Conservation (phyloP, 2,888 invertebrate genomes). For the Heteromurus nitidus region DNA sequence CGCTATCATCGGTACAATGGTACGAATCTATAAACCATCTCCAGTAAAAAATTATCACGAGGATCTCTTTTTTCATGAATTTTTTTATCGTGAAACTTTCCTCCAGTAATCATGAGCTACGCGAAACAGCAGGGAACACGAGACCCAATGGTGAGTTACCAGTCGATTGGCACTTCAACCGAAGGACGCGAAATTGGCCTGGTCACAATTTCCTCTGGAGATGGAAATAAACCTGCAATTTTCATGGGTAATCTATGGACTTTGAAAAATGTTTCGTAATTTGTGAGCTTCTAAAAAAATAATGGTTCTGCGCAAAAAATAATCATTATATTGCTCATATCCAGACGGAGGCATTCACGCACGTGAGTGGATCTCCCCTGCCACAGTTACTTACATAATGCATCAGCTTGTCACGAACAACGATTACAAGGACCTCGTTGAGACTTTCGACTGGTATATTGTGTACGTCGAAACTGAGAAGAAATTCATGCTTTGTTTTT, state of each 20-base stretch:
- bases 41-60: not conserved
- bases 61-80: not conserved
- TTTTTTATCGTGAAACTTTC: too few relatives aligned
- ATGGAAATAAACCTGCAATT: constrained; percentile 75
- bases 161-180: constrained; percentile 74
- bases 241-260: constrained; percentile 77
- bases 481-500: too few relatives aligned
- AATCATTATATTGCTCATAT: too few relatives aligned
- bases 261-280: not conserved
- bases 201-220: constrained; percentile 75
- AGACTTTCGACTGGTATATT: constrained; percentile 82
- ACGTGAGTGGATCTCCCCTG: constrained; percentile 81
- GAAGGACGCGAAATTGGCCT: constrained; percentile 75
- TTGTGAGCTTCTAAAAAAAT: too few relatives aligned
- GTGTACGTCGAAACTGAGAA: too few relatives aligned
- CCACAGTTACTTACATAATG: constrained; percentile 71
- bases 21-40: not conserved
- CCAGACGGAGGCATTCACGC: constrained; percentile 83
- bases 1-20: constrained; percentile 74
- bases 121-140: constrained; percentile 66
- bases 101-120: constrained; percentile 71
- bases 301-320: too few relatives aligned
- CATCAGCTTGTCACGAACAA: constrained; percentile 66
- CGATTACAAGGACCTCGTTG: constrained; percentile 75
- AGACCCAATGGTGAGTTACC: constrained; percentile 70